Evolutionary conservation across 2,113 vertebrate genomes (phyloP).

Genomic region (Nothocercus julius): DNA sequence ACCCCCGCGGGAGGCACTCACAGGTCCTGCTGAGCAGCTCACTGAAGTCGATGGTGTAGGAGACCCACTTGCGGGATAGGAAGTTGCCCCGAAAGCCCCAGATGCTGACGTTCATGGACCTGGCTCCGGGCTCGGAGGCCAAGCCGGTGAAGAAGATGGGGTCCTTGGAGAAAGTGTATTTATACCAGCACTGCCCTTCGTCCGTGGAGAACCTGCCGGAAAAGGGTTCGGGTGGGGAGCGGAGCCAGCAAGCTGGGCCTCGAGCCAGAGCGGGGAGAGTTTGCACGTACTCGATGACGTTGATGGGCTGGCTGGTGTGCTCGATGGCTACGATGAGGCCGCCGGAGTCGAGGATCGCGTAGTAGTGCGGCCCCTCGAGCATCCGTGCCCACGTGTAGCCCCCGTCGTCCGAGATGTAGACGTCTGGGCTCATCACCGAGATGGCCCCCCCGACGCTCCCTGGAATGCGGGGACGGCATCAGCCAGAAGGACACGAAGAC

Average conservation of each 20-base stretch:
- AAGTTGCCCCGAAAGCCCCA: conserved; percentile 88
- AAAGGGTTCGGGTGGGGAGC: background rate
- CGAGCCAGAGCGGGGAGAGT: background rate
- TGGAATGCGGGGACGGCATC: conserved; percentile 32
- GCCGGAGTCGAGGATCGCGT: conserved; percentile 93
- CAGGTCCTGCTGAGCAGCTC: conserved; percentile 86
- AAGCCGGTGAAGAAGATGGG: conserved; percentile 90
- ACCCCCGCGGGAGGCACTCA: conserved; percentile 68
- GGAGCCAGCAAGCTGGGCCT: background rate
- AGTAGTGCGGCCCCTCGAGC: conserved; percentile 90
- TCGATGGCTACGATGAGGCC: conserved; percentile 91
- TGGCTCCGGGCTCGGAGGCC: conserved; percentile 90
- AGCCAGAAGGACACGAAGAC: fast-evolving
- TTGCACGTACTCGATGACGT: conserved; percentile 85
- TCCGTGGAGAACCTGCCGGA: conserved; percentile 89
- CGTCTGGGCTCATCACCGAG: conserved; percentile 86
- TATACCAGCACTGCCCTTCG: conserved; percentile 93
- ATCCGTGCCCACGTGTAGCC: conserved; percentile 91
- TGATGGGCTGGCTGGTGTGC: conserved; percentile 81
- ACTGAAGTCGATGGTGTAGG: conserved; percentile 91
- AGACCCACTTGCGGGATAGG: conserved; percentile 85
- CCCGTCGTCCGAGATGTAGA: conserved; percentile 93
- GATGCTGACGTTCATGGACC: conserved; percentile 91
- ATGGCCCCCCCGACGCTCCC: conserved; percentile 90
- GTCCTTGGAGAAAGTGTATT: conserved; percentile 82